A percentile compares a stretch with the other conserved stretches of the same genome.
phyloP scores from a whole-genome alignment of 2,797 vertebrate genomes.

The Paratrypauchen microcephalus region DNA sequence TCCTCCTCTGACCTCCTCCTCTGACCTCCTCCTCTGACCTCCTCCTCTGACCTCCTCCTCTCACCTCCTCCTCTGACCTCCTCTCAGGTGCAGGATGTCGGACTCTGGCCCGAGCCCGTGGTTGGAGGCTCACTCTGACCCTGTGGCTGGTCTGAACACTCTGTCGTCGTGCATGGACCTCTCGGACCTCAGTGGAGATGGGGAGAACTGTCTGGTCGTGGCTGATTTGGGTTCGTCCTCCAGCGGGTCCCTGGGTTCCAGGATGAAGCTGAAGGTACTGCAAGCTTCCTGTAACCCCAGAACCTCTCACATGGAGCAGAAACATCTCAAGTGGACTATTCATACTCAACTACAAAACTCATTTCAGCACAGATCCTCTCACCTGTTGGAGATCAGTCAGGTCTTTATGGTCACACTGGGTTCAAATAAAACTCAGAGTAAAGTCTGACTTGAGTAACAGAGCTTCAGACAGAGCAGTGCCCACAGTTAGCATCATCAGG shows the following conservation, averaged over 20 bases:
- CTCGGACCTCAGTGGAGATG: slow-evolving; percentile 88
- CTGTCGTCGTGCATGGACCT: slow-evolving; percentile 85
- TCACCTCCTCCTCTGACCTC: not conserved
- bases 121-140: slow-evolving; percentile 90
- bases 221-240: slow-evolving; percentile 83
- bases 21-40: too few species aligned
- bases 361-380: too few species aligned
- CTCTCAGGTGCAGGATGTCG: slow-evolving; percentile 27
- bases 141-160: slow-evolving; percentile 84
- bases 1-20: not conserved
- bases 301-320: too few species aligned
- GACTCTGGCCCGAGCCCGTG: slow-evolving; percentile 64
- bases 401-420: too few species aligned
- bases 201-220: slow-evolving; percentile 85
- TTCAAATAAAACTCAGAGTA: too few species aligned
- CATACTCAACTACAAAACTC: too few species aligned
- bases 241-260: slow-evolving; percentile 27
- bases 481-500: too few species aligned
- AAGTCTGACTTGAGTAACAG: too few species aligned
- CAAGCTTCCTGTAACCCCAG: not conserved
- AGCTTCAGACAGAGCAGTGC: too few species aligned
- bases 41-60: too few species aligned
- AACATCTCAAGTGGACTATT: too few species aligned
- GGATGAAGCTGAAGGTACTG: slow-evolving; percentile 85
- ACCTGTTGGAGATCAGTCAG: too few species aligned